Conservation (phyloP, 2,797 vertebrate genomes). For the Hippoglossus hippoglossus region DNA sequence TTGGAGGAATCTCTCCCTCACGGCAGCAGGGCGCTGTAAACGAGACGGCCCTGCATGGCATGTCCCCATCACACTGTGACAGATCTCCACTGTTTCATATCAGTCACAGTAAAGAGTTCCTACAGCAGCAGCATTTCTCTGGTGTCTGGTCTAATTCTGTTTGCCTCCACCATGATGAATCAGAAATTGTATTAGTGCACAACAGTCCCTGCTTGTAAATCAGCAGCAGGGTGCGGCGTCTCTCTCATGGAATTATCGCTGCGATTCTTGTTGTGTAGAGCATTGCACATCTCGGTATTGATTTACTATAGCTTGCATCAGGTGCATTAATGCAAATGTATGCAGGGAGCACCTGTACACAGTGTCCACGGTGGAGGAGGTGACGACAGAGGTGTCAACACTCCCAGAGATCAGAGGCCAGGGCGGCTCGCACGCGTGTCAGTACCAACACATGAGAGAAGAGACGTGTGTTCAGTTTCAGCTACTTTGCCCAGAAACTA, state of each 20-base stretch:
- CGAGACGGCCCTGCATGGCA: slow-evolving; percentile 27
- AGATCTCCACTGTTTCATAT: slow-evolving; percentile 50
- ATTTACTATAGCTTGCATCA: slow-evolving; percentile 43
- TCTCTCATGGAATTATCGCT: slow-evolving; percentile 3
- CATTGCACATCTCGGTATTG: slow-evolving; percentile 30
- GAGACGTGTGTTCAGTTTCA: background rate
- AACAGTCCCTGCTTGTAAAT: slow-evolving; percentile 19
- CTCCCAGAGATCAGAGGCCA: slow-evolving; percentile 36
- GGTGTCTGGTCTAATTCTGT: slow-evolving; percentile 39
- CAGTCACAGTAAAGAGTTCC: slow-evolving; percentile 44
- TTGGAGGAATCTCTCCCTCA: slow-evolving; percentile 33
- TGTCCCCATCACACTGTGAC: slow-evolving; percentile 46
- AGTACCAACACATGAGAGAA: background rate
- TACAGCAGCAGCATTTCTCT: slow-evolving; percentile 17
- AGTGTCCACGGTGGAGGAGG: slow-evolving; percentile 13
- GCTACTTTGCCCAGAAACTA: background rate
- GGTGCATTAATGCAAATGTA: slow-evolving; percentile 67
- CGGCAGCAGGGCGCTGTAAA: slow-evolving; percentile 57
- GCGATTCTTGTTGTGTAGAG: slow-evolving; percentile 1
- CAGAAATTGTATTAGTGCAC: slow-evolving; percentile 35
- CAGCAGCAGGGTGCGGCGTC: background rate
- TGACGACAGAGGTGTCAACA: slow-evolving; percentile 45
- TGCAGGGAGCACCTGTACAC: slow-evolving; percentile 55
- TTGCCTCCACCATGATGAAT: slow-evolving; percentile 48
- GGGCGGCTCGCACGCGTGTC: background rate